A percentile compares a stretch with the other conserved stretches of the same genome.
Conservation (phyloP, 1,140 invertebrate species). For the Dendrolimus punctatus region DNA sequence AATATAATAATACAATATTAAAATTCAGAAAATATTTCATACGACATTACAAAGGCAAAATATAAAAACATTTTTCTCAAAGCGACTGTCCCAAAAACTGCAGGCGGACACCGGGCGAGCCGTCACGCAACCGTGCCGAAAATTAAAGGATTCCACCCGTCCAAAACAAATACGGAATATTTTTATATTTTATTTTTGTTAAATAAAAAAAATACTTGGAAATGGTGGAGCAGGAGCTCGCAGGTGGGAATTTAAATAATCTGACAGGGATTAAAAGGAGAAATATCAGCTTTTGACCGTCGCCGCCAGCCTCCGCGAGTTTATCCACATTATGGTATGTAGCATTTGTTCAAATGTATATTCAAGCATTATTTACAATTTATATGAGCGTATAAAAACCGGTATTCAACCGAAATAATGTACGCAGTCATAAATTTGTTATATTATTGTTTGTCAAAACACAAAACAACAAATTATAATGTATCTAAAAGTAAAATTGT, state of each 20-base stretch:
- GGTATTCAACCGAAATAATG: neutral
- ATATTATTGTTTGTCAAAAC: no score
- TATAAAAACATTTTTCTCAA: slow-evolving; percentile 49
- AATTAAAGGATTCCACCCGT: slow-evolving; percentile 69
- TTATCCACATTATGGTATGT: slow-evolving; percentile 60
- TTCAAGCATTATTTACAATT: slow-evolving; percentile 50
- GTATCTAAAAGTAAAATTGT: no score
- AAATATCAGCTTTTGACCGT: slow-evolving; percentile 69
- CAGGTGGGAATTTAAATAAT: slow-evolving; percentile 73
- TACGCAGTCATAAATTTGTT: no score
- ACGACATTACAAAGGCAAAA: slow-evolving; percentile 27
- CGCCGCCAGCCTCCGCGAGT: slow-evolving; percentile 41
- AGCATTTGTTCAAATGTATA: slow-evolving; percentile 38
- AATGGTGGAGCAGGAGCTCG: slow-evolving; percentile 45
- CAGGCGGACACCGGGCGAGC: slow-evolving; percentile 39
- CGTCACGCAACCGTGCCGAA: slow-evolving; percentile 59
- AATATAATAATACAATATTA: neutral
- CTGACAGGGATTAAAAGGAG: slow-evolving; percentile 69
- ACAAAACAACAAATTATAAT: no score
- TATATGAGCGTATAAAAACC: slow-evolving; percentile 43
- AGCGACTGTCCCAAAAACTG: slow-evolving; percentile 44
- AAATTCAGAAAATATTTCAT: slow-evolving; percentile 15
- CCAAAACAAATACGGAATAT: slow-evolving; percentile 70
- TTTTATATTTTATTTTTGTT: slow-evolving; percentile 71
- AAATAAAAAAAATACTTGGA: slow-evolving; percentile 55